Percentiles rank a stretch among this genome's conserved stretches.
phyloP scores from a whole-genome alignment of 1,140 invertebrate species.

The Euwallacea similis region DNA sequence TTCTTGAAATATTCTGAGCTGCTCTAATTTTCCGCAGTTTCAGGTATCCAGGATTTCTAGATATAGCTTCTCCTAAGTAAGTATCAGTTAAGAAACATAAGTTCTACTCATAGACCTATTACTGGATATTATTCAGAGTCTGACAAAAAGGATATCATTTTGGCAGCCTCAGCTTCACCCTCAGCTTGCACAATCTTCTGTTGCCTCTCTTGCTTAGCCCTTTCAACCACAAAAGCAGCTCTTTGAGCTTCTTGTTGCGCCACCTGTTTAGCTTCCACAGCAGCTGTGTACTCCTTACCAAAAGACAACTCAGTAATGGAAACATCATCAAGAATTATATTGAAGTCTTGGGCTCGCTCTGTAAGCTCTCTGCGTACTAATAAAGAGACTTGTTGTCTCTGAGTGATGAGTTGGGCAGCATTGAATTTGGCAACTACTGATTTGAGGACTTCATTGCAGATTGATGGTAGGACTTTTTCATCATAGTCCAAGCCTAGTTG shows the following conservation, averaged over 20 bases:
- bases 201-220: conserved; percentile 96
- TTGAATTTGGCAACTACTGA: conserved; percentile 99
- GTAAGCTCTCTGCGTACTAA: conserved; percentile 92
- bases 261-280: conserved; percentile 99
- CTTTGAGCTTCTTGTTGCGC: conserved; percentile 99
- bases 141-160: conserved; percentile 85
- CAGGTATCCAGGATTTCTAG: conserved; percentile 94
- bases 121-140: conserved; percentile 19
- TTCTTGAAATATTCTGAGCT: conserved; percentile 95
- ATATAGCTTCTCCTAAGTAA: conserved; percentile 93
- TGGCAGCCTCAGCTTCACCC: conserved; percentile 98
- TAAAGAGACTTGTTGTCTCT: conserved; percentile 93
- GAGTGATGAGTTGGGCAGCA: conserved; percentile 98
- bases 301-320: conserved; percentile 98
- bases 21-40: conserved; percentile 97
- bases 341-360: conserved; percentile 97
- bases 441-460: conserved; percentile 99
- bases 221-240: conserved; percentile 97
- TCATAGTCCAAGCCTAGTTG: conserved; percentile 86
- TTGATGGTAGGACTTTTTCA: conserved; percentile 93
- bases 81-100: conserved; percentile 66
- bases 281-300: conserved; percentile 98
- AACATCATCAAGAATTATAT: conserved; percentile 99
- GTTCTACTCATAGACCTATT: background rate
- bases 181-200: conserved; percentile 99